Percentiles rank a stretch among this genome's conserved stretches.
phyloP scores from a whole-genome alignment of 2,797 vertebrate species.

The Cirrhinus molitorella region DNA sequence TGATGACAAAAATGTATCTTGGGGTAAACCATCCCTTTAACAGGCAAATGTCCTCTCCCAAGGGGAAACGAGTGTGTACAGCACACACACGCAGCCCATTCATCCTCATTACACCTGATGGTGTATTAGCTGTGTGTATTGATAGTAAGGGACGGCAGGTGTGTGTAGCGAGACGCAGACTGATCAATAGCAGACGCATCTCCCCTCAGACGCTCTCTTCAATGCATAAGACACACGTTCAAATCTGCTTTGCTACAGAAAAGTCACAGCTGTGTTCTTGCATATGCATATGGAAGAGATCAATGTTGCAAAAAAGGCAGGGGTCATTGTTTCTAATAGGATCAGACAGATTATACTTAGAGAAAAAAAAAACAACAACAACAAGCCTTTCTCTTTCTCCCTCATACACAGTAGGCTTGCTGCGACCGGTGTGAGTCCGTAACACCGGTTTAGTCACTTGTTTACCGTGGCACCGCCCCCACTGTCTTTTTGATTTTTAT shows the following conservation, averaged over 20 bases:
- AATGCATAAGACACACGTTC: background rate
- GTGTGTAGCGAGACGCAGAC: slow-evolving; percentile 55
- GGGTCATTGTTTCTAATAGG: background rate
- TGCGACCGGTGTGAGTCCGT: too few species aligned
- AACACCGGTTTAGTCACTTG: too few species aligned
- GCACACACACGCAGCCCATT: slow-evolving; percentile 44
- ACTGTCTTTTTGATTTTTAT: too few species aligned
- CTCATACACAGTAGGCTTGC: too few species aligned
- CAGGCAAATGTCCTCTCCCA: slow-evolving; percentile 59
- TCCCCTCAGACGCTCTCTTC: background rate
- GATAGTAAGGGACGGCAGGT: slow-evolving; percentile 54
- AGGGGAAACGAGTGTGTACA: slow-evolving; percentile 50
- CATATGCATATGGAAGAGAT: slow-evolving; percentile 20
- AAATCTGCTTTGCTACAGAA: background rate
- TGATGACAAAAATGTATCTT: background rate
- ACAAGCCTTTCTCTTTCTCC: background rate
- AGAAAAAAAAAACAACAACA: too few species aligned
- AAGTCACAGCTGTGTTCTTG: slow-evolving; percentile 9
- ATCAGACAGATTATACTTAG: too few species aligned
- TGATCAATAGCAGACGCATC: slow-evolving; percentile 66
- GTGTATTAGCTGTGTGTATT: slow-evolving; percentile 51
- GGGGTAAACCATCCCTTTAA: slow-evolving; percentile 27
- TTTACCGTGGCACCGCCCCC: too few species aligned
- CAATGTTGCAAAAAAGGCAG: background rate
- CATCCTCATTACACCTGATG: slow-evolving; percentile 58